Evolutionary conservation across 2,113 vertebrate genomes (phyloP), one percentile per base, ranked within the genome.

Genomic region (Myiozetetes cayanensis): DNA sequence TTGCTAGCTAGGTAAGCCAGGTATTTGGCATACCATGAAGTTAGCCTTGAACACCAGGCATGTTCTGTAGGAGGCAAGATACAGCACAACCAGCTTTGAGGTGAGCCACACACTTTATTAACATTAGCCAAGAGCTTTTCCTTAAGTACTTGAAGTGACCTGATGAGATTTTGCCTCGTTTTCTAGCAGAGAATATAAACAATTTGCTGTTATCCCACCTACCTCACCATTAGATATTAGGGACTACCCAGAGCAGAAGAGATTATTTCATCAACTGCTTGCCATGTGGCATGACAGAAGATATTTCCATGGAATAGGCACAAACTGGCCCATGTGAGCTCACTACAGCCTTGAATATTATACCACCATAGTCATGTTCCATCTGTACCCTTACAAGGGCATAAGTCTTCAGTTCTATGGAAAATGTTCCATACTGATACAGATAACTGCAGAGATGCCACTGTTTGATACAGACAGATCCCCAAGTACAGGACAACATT

Each of bases 281-380:
- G 49, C 37, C 28, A 15, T 5, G 6, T 14, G 13, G 22, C 67
- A 74, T 65, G 44, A 78, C 35, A 70, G 31, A 77, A 43, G 53
- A 58, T 78, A 24, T 22, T 17, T 47, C 9, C 24, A 82, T 28
- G 46, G 12, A 75, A 10, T 14, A 71, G 22, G 33, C 59, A 80
- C 39, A n/a, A 41, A 68, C 2, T 6, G 4, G 21, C 49, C 41
- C 41, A 39, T 12, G 59, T 61, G 58, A 82, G 75, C 27, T 82
- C 56, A 44, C 20, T 52, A 71, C 8, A 52, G 49, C 44, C 53
- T 55, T 73, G 33, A 76, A 47, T 47, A 67, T 25, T 71, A 24
- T 12, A 62, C 8, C 37, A 33, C 0, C 2, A 1, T 65, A 77
- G 66, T 22, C 1, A 1, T 5, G 14, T 68, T 67, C 79, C 27